Conservation (phyloP, 1,140 invertebrate genomes). For the Meloidogyne exigua region DNA sequence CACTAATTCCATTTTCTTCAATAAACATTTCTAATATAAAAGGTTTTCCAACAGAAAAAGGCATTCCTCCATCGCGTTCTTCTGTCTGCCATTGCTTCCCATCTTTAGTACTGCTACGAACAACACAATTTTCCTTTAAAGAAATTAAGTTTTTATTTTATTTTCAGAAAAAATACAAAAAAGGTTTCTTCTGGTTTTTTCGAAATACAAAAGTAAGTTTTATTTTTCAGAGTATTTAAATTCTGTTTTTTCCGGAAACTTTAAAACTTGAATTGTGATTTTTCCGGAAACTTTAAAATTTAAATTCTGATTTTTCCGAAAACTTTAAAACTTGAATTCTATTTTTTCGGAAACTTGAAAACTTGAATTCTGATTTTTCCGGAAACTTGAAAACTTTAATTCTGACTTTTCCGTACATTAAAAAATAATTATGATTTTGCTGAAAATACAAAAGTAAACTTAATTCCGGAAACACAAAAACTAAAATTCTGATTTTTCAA, state of each 20-base stretch:
- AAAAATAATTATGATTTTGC: too few species aligned
- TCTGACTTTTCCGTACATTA: background rate
- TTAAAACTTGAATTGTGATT: background rate
- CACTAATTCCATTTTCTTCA: constrained; percentile 16
- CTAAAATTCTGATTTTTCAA: background rate
- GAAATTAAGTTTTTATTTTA: background rate
- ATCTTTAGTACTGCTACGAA: constrained; percentile 26
- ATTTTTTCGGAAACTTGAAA: background rate
- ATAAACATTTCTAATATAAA: constrained; percentile 17
- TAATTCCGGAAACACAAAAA: too few species aligned
- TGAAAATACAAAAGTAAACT: too few species aligned
- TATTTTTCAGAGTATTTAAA: background rate
- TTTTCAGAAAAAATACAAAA: too few species aligned
- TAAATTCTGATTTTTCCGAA: too few species aligned
- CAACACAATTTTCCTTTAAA: constrained; percentile 25
- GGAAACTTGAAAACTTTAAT: too few species aligned
- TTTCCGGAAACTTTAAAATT: background rate
- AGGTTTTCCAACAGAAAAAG: constrained; percentile 18
- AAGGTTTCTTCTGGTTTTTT: too few species aligned
- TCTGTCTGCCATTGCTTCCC: constrained; percentile 26
- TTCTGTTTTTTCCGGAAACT: background rate
- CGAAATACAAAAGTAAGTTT: too few species aligned
- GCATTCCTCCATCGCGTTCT: constrained; percentile 29
- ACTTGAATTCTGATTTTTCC: background rate
- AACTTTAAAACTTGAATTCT: background rate